Percentiles rank a stretch among this genome's conserved stretches.
Conservation (phyloP, 2,113 vertebrate genomes). For the Prietella phreatophila region DNA sequence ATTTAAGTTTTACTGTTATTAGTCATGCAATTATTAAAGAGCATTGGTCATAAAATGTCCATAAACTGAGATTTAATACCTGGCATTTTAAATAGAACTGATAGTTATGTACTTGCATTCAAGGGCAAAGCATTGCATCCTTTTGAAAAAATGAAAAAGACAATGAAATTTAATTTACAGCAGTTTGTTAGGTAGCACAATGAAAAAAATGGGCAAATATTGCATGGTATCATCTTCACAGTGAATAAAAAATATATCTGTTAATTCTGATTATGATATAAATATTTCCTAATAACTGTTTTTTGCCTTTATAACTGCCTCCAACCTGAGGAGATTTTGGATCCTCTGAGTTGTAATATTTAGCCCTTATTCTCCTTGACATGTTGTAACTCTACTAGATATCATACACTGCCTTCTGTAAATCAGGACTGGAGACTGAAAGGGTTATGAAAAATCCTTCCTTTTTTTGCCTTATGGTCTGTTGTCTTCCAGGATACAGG, state of each 20-base stretch:
- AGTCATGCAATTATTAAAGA: conserved; percentile 9
- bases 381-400: not conserved
- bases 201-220: not conserved
- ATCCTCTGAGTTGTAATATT: not conserved
- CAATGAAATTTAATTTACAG: not conserved
- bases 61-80: conserved; percentile 14
- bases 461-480: not conserved
- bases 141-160: not conserved
- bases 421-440: not conserved
- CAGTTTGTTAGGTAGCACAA: not conserved
- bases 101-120: not conserved
- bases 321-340: not conserved
- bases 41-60: conserved; percentile 22
- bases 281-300: not conserved
- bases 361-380: not conserved
- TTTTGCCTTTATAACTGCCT: not conserved
- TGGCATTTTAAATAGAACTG: not conserved
- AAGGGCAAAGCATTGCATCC: not conserved
- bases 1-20: conserved; percentile 23
- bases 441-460: not conserved
- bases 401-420: not conserved
- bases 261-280: not conserved
- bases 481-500: not conserved
- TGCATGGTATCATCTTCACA: not conserved
- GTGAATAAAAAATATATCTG: not conserved